These are phyloP conservation scores for Phrynosoma platyrhinos DNA, from an alignment of 2,113 vertebrate species.

Conservation along the genomic window DNA sequence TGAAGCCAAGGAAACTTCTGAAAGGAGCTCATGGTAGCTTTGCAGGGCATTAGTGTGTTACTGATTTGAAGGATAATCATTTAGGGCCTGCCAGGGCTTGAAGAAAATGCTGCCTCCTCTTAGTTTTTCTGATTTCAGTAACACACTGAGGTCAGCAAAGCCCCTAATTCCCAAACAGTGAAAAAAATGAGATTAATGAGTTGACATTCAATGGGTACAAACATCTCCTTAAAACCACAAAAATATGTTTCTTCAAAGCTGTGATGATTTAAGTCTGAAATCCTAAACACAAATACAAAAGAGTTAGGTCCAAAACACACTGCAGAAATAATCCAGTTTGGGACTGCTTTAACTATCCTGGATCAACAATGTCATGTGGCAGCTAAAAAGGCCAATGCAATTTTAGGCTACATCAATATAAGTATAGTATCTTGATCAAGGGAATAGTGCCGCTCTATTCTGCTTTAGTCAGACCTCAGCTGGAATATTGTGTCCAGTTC, in stretches of 20 bases:
- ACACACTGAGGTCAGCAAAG: background rate
- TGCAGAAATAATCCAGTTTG: too few relatives aligned
- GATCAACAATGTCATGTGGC: too few relatives aligned
- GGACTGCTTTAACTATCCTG: too few relatives aligned
- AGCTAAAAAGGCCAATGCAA: too few relatives aligned
- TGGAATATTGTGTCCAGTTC: too few relatives aligned
- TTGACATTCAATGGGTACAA: background rate
- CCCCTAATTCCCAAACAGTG: background rate
- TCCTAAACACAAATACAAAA: background rate
- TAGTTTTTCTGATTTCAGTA: slow-evolving; percentile 1
- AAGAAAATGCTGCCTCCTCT: background rate
- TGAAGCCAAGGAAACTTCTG: slow-evolving; percentile 11
- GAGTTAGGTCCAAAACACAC: background rate
- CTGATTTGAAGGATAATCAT: slow-evolving; percentile 8
- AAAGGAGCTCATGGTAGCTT: slow-evolving; percentile 8
- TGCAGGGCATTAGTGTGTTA: slow-evolving; percentile 1
- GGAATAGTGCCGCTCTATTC: too few relatives aligned
- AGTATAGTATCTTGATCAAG: too few relatives aligned
- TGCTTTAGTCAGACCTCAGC: too few relatives aligned
- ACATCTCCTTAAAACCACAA: background rate
- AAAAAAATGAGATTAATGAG: background rate
- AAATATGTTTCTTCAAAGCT: background rate
- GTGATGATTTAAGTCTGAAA: background rate
- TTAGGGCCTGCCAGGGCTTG: slow-evolving; percentile 21
- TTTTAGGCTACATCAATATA: too few relatives aligned